phyloP scores from a whole-genome alignment of 64 coral and sea anemone species.

The Montipora capricornis region DNA sequence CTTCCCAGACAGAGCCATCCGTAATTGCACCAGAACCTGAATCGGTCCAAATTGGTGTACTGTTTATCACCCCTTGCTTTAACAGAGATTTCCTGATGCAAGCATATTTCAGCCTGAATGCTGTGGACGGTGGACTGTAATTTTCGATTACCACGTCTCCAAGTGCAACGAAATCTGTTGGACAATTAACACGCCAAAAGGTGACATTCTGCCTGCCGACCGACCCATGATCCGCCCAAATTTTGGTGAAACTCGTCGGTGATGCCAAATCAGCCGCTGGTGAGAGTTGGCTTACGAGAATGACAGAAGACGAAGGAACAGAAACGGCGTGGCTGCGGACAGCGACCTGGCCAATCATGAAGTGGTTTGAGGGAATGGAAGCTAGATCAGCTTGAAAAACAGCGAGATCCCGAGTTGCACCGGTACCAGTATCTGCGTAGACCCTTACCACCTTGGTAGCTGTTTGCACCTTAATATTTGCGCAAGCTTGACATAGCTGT shows the following conservation, averaged over 20 bases:
- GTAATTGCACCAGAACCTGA: neutral
- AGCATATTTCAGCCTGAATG: neutral
- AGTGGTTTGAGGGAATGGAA: neutral
- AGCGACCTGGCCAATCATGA: neutral
- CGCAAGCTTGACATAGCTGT: too few species aligned
- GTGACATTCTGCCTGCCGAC: neutral
- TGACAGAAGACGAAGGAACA: neutral
- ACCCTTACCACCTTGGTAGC: neutral
- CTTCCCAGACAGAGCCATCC: neutral
- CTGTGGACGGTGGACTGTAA: neutral
- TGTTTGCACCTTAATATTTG: neutral
- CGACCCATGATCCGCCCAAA: neutral
- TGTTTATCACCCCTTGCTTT: neutral
- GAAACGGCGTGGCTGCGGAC: neutral
- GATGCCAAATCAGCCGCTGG: neutral
- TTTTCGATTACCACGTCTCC: neutral
- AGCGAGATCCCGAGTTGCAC: neutral
- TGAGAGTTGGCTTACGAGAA: neutral
- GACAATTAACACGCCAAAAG: neutral
- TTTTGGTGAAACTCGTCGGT: neutral
- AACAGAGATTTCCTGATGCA: neutral
- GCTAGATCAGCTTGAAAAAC: neutral
- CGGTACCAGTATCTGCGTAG: neutral
- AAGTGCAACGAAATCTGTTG: neutral
- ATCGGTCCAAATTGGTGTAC: neutral